Evolutionary conservation across 1,140 invertebrate genomes (phyloP).

Genomic region (Eupeodes corollae): DNA sequence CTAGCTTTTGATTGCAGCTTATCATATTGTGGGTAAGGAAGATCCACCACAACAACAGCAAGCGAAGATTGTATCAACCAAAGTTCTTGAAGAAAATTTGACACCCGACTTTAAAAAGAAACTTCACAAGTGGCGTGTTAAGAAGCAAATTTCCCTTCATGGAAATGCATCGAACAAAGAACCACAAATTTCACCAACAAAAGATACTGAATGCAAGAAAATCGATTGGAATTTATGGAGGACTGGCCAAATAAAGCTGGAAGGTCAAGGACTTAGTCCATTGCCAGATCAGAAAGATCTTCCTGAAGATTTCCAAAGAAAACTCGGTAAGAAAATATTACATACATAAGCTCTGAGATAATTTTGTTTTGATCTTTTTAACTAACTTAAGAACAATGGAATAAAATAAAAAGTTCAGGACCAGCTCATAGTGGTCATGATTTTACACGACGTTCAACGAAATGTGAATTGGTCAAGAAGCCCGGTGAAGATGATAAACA

Average conservation of each 20-base stretch:
- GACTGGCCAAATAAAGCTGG: constrained; percentile 36
- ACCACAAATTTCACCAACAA: constrained; percentile 20
- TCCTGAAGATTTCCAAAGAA: constrained; percentile 57
- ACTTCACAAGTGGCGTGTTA: constrained; percentile 73
- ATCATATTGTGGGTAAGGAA: background rate
- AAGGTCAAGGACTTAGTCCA: constrained; percentile 34
- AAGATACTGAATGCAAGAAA: constrained; percentile 40
- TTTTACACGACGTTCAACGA: constrained; percentile 23
- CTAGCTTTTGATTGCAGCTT: background rate
- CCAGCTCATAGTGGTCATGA: constrained; percentile 15
- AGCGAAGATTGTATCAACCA: constrained; percentile 14
- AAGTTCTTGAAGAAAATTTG: constrained; percentile 49
- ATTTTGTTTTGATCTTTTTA: background rate
- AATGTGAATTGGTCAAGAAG: constrained; percentile 16
- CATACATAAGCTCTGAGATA: no score
- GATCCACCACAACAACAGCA: background rate
- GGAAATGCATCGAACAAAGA: background rate
- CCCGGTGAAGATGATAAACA: constrained; percentile 26
- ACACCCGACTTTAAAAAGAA: constrained; percentile 70
- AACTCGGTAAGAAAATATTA: constrained; percentile 45
- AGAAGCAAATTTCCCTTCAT: constrained; percentile 38
- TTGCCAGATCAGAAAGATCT: constrained; percentile 46
- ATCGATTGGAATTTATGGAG: constrained; percentile 64
- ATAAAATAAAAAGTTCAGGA: constrained; percentile 40
- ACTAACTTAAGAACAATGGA: constrained; percentile 48